A percentile compares a stretch with the other conserved stretches of the same genome.
Conservation (phyloP, 2,888 invertebrate genomes). For the Drosophila greeni region DNA sequence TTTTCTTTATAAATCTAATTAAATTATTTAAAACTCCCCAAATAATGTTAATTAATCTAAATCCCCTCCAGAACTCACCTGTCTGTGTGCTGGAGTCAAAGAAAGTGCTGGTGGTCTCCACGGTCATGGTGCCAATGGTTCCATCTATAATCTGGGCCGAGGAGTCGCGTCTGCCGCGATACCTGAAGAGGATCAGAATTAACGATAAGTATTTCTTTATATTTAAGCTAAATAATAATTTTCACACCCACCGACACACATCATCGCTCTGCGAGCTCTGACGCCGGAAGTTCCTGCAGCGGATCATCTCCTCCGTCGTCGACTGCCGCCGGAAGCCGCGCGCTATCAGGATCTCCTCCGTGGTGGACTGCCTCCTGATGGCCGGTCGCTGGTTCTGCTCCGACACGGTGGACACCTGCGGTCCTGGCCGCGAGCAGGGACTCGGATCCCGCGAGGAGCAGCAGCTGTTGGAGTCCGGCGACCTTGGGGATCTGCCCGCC, state of each 20-base stretch:
- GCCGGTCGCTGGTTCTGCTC: constrained; percentile 84
- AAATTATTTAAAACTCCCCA: background rate
- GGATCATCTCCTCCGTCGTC: constrained; percentile 95
- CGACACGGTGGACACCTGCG: constrained; percentile 79
- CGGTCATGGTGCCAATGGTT: constrained; percentile 94
- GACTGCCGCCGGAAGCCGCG: constrained; percentile 93
- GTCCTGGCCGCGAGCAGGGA: constrained; percentile 84
- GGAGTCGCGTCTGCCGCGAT: constrained; percentile 83
- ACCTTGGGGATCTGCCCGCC: constrained; percentile 81
- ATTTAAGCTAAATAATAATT: no score
- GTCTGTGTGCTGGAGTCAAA: constrained; percentile 96
- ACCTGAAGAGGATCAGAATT: constrained; percentile 52
- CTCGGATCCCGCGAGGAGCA: constrained; percentile 90
- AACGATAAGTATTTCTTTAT: background rate
- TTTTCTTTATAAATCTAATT: no score
- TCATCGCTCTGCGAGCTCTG: constrained; percentile 95
- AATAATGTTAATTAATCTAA: no score
- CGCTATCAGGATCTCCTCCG: constrained; percentile 93
- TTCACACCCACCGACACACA: constrained; percentile 80
- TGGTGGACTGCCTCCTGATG: constrained; percentile 92
- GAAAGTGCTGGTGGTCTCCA: constrained; percentile 94
- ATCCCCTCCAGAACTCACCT: constrained; percentile 82
- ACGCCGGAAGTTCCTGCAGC: constrained; percentile 93
- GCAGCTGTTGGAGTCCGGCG: constrained; percentile 87
- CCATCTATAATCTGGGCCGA: constrained; percentile 94